Conservation (phyloP, 2,797 vertebrate species). For the Pangasius macronema region DNA sequence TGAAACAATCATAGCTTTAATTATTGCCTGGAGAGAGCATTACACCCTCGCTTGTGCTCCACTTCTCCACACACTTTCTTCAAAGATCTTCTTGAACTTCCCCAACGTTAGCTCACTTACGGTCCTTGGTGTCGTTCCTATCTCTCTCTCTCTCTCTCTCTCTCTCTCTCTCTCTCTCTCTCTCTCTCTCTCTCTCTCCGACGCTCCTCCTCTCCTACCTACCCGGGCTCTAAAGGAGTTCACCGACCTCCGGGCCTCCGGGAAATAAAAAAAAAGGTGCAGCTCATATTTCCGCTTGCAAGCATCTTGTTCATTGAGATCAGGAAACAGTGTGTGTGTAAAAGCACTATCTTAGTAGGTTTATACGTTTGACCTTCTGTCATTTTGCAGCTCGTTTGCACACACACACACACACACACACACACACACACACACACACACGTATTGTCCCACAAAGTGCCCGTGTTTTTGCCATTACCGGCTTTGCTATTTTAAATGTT, state of each 20-base stretch:
- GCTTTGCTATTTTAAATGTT: constrained; percentile 77
- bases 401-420: constrained; percentile 43
- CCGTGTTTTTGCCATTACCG: constrained; percentile 64
- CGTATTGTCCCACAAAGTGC: constrained; percentile 71
- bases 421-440: constrained; percentile 1
- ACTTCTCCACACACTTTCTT: neutral
- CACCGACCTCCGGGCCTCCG: constrained; percentile 24
- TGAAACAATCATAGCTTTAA: constrained; percentile 12
- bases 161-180: constrained; percentile 3
- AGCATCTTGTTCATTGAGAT: constrained; percentile 20
- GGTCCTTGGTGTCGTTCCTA: neutral
- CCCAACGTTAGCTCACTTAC: neutral
- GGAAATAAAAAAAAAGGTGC: neutral
- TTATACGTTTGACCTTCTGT: constrained; percentile 72
- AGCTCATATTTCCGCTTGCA: constrained; percentile 18
- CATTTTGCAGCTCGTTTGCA: constrained; percentile 74
- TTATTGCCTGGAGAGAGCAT: constrained; percentile 6
- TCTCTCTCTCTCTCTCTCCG: constrained; percentile 12
- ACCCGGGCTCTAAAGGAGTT: constrained; percentile 35
- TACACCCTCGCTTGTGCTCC: neutral
- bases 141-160: no score
- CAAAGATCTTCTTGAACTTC: neutral
- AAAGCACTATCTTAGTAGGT: constrained; percentile 65
- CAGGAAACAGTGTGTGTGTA: constrained; percentile 20
- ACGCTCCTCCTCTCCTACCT: neutral